Base-by-base conservation (phyloP, 1,140 invertebrate genomes). In the Proctacanthus coquilletti region DNA sequence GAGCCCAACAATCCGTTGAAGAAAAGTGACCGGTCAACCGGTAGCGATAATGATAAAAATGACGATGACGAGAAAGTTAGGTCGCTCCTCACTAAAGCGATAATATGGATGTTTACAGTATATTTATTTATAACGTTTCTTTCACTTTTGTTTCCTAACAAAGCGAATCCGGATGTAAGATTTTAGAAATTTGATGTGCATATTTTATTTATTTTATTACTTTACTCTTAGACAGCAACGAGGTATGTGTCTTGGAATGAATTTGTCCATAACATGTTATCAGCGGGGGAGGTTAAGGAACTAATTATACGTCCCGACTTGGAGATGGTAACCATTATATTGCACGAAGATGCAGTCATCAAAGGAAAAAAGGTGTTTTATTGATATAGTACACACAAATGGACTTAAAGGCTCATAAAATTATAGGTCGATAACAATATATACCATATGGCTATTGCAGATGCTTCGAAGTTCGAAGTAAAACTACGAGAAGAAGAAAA, bases 201-300 rank as follows among this genome's bases (percentile, higher is more conserved):
- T 15, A 39, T 34, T 32, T 10, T 20, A 29, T 34, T 35, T 34
- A 29, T 39, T 39, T 32, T 52, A 60, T 34, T 53, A 68, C 64
- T 45, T 68, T 18, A 9, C 23, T 52, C 34, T 13, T 37, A 46
- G 40, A 53, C 53, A 6, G 49, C 54, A 18, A 60, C 54, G 23
- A 45, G 71, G 27, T 86, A 81, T 62, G 78, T 93, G 15, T 89
- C 85, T 0, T 95, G 89, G 89, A 87, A 92, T 67, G 89, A 95
- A 66, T 94, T 95, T 68, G 70, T 91, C 2, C 78, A 92, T 60
- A 78, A 89, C 39, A 88, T 95, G 84, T 59, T 95, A 30, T 74
- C 80, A 1, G 88, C 87, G 63, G 89, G 91, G 14, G 88, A 95
- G 70, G 88, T 94, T 1, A 76, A 88, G 53, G 75, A 87, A 61